Base-by-base conservation (phyloP, 2,797 vertebrate genomes). In the Neostethus bicornis region DNA sequence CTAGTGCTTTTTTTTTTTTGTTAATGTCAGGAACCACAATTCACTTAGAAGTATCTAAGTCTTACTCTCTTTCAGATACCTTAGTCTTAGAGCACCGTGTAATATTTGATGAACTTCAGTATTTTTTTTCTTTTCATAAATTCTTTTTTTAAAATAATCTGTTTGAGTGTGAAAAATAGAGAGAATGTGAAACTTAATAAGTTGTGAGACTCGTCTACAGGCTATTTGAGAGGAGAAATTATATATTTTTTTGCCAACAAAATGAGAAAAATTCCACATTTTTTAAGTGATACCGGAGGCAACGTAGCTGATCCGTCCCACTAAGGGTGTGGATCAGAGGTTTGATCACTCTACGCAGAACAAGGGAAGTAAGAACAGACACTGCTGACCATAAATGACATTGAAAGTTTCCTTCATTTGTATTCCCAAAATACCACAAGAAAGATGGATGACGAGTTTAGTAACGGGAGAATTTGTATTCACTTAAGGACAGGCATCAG, bases 201-300 rank as follows among this genome's bases (percentile, higher is more conserved):
- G 39, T 49, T 49, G 57, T 67, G 51, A 43, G 57, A 61, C 60
- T 70, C 62, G 63, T 35, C 4, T 13, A 44, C 41, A 21, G 46
- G 16, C 9, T 54, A 39, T 31, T 60, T 63, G 73, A 62, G 80
- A 81, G 74, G 81, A 79, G 71, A 51, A 1, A 17, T 45, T 50
- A 50, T 34, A 34, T 13, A 1, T 56, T 45, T 4, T 48, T 51
- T 72, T 32, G 47, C 64, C 26, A 46, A 31, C 46, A 32, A 42
- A n/a, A n/a, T n/a, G n/a, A n/a, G n/a, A n/a, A n/a, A n/a, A n/a
- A n/a, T n/a, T n/a, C n/a, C n/a, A n/a, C n/a, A 46, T 49, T 47
- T 71, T 49, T 12, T 5, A 57, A 54, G 31, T 38, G 39, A 39
- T 43, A 14, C 56, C 43, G 51, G 63, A 70, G n/a, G n/a, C n/a